These are phyloP conservation scores for Gobius niger DNA, from an alignment of 2,113 vertebrate species.

Conservation along the genomic window DNA sequence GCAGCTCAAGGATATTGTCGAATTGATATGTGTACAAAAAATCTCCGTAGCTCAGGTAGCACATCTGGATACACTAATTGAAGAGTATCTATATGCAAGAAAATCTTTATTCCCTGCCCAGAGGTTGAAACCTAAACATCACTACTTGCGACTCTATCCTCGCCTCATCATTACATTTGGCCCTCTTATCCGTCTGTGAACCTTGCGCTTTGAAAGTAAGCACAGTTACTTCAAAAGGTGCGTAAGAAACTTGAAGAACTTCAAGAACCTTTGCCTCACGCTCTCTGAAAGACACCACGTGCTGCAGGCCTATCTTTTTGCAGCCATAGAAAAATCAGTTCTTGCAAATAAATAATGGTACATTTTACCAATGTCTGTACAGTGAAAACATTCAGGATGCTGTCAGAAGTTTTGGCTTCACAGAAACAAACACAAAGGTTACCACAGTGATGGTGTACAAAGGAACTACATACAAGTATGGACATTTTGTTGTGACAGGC, in stretches of 20 bases:
- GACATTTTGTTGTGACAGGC: constrained; percentile 35
- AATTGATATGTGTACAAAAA: constrained; percentile 22
- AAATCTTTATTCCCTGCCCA: constrained; percentile 14
- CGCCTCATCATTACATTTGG: constrained; percentile 41
- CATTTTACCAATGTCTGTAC: constrained; percentile 38
- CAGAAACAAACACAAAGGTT: too few relatives aligned
- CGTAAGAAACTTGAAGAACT: constrained; percentile 45
- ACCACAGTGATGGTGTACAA: constrained; percentile 40
- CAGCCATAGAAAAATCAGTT: constrained; percentile 22
- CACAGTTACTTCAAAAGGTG: constrained; percentile 44
- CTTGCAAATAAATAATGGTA: constrained; percentile 44
- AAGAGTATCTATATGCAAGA: constrained; percentile 17
- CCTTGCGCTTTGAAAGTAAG: constrained; percentile 42
- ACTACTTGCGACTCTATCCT: constrained; percentile 30
- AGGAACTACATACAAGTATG: constrained; percentile 35
- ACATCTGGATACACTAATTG: constrained; percentile 16
- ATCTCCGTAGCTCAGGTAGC: constrained; percentile 18
- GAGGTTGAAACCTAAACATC: constrained; percentile 10
- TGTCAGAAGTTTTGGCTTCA: background rate
- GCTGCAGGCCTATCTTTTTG: constrained; percentile 51
- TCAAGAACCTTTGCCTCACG: constrained; percentile 45
- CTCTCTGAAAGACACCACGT: constrained; percentile 37
- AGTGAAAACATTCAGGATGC: background rate
- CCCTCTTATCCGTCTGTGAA: constrained; percentile 41
- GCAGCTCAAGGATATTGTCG: constrained; percentile 19